Conservation (phyloP, 2,113 vertebrate species). For the Drymodes brunneopygia region DNA sequence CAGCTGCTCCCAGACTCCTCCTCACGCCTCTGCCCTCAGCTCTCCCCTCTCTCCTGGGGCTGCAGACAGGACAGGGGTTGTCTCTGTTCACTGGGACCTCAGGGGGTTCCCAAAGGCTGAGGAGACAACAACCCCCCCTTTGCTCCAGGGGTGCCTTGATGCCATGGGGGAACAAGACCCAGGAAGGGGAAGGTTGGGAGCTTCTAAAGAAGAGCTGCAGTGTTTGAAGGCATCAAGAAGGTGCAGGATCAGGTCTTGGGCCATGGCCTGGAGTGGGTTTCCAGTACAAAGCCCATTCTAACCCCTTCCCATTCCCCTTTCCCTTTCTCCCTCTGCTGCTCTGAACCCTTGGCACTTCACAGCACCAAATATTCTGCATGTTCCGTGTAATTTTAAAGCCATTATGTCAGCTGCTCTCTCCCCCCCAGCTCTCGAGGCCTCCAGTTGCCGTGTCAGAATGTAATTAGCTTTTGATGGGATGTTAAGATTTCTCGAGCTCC, state of each 20-base stretch:
- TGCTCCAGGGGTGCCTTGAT: not conserved
- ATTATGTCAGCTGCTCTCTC: slow-evolving; percentile 21
- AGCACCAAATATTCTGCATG: not conserved
- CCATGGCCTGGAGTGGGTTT: not conserved
- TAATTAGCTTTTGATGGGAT: slow-evolving; percentile 68
- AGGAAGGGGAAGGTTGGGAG: not conserved
- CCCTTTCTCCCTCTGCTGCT: not conserved
- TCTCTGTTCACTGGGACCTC: not conserved
- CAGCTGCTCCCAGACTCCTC: not conserved
- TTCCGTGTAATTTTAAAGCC: not conserved
- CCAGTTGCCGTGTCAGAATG: slow-evolving; percentile 53
- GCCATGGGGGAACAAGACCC: not conserved
- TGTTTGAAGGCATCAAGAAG: not conserved
- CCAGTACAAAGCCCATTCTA: not conserved
- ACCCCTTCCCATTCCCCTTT: not conserved
- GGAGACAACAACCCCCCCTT: not conserved
- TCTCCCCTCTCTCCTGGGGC: not conserved
- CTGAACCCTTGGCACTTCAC: not conserved
- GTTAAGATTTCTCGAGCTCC: slow-evolving; percentile 57
- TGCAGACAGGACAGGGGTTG: not conserved
- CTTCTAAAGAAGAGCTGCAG: not conserved
- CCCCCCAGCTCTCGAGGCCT: not conserved
- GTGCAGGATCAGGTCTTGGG: not conserved
- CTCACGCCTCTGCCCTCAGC: not conserved
- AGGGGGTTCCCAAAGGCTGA: not conserved